Evolutionary conservation across 2,888 invertebrate species (phyloP), one percentile per base, ranked within the genome.

Genomic region (Hemistola chrysoprasaria): DNA sequence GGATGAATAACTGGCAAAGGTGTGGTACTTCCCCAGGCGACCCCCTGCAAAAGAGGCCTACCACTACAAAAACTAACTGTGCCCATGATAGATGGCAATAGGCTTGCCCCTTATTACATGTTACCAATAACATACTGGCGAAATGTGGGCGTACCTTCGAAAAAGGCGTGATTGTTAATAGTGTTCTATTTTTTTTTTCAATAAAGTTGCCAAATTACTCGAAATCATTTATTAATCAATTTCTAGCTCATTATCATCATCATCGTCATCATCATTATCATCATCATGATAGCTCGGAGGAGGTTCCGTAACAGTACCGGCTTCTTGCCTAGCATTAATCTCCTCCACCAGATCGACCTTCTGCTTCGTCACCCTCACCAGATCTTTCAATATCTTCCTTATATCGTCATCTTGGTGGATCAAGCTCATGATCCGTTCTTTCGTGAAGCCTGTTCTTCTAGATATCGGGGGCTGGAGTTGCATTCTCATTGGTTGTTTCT

Each of bases 301-400:
- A 9, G n/a, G 9, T 8, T 5, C 7, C 24, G 6, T 21, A 5
- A 10, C 9, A 10, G 20, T 4, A 11, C 31, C 1, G 6, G 30
- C 3, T 9, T 48, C 6, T 31, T 8, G 58, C 11, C 51, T 65
- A 0, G 50, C 30, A 2, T 73, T 71, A 0, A 79, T 45, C 59
- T 72, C 58, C 6, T 81, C 75, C 43, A 78, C 50, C 34, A 87
- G 42, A 56, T 83, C 77, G 3, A 80, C 83, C 50, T 88, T 88
- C 65, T 84, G 73, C 80, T 87, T 86, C 1, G 87, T 85, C 0
- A 88, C 86, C 43, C 75, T 76, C 11, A 88, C 87, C 1, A 88
- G 55, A 23, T 87, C 85, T 42, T 77, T 85, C 30, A 88, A 58
- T 23, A 88, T 86, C 61, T 78, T 83, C 49, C 78, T 76, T n/a